Conservation (phyloP, 2,797 vertebrate genomes). For the Nannoperca obscura region DNA sequence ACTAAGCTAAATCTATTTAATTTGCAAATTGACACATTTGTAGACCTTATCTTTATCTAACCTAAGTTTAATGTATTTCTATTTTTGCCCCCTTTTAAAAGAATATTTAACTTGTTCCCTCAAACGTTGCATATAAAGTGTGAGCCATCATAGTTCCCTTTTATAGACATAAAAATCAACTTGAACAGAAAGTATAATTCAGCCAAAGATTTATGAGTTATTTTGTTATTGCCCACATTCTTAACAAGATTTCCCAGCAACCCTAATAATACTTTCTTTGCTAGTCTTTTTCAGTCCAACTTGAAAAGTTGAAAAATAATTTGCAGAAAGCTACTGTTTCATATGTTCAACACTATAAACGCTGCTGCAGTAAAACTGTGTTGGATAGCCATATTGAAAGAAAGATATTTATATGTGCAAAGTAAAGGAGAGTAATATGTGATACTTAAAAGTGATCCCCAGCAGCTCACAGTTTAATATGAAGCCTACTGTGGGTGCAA, state of each 20-base stretch:
- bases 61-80: neutral
- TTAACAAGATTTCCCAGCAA: conserved; percentile 67
- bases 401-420: conserved; percentile 60
- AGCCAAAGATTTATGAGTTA: conserved; percentile 62
- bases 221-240: conserved; percentile 65
- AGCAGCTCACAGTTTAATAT: conserved; percentile 49
- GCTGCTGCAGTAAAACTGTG: conserved; percentile 49
- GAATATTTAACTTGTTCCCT: neutral
- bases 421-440: conserved; percentile 42
- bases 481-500: conserved; percentile 28
- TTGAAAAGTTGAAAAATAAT: conserved; percentile 53
- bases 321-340: conserved; percentile 65
- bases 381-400: conserved; percentile 24
- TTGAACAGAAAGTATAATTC: conserved; percentile 46
- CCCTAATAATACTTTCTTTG: conserved; percentile 56
- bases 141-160: conserved; percentile 22
- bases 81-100: conserved; percentile 4
- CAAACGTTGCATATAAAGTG: conserved; percentile 13
- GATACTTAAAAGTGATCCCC: conserved; percentile 49
- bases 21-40: neutral
- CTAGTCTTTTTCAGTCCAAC: conserved; percentile 42
- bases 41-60: neutral
- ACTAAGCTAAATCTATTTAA: neutral
- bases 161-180: conserved; percentile 32
- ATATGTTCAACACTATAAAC: conserved; percentile 66